phyloP scores from a whole-genome alignment of 2,888 invertebrate genomes.

The Drosophila limbata region DNA sequence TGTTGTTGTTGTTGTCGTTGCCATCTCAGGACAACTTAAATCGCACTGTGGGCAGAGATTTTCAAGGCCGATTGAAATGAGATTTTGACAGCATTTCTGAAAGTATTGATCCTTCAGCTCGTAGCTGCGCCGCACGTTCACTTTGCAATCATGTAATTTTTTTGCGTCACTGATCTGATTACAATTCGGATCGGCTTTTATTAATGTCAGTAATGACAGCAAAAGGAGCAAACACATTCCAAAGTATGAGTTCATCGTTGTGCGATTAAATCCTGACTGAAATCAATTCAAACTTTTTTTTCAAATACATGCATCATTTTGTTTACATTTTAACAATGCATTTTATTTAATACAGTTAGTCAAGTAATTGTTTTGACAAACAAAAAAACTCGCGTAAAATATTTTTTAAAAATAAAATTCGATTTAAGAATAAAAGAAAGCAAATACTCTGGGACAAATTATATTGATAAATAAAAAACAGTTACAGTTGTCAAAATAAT shows the following conservation, averaged over 20 bases:
- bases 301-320: too few species aligned
- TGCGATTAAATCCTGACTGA: not conserved
- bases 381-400: too few species aligned
- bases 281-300: too few species aligned
- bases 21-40: not conserved
- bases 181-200: not conserved
- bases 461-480: too few species aligned
- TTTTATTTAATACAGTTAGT: too few species aligned
- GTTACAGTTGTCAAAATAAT: too few species aligned
- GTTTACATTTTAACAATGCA: too few species aligned
- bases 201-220: not conserved
- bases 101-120: not conserved
- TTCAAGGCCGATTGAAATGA: not conserved
- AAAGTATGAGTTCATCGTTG: not conserved
- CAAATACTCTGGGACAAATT: too few species aligned
- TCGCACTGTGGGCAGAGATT: not conserved
- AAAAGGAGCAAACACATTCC: not conserved
- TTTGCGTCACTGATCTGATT: too few species aligned
- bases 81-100: conserved; percentile 2
- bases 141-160: not conserved
- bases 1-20: not conserved
- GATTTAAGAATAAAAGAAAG: too few species aligned
- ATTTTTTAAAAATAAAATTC: too few species aligned
- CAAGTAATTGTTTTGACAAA: too few species aligned
- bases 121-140: not conserved